These are phyloP conservation scores for Amphipoea oculea DNA, from an alignment of 2,888 invertebrate species.

Conservation along the genomic window DNA sequence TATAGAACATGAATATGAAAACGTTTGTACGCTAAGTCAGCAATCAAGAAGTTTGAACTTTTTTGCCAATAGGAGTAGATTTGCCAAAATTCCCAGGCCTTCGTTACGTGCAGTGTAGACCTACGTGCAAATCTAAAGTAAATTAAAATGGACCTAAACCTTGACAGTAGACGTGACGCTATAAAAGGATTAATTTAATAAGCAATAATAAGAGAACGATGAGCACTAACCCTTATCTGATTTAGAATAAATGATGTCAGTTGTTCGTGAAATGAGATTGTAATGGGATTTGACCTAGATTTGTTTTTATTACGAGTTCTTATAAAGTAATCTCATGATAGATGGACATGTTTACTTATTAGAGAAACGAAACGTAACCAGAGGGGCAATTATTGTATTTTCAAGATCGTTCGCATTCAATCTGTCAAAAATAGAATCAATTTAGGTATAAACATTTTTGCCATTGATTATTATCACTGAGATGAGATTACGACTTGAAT, in stretches of 20 bases:
- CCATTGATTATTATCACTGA: not conserved
- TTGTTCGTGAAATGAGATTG: conserved; percentile 18
- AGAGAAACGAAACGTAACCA: not conserved
- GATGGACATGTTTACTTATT: not conserved
- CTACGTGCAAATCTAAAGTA: conserved; percentile 18
- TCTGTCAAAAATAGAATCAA: not conserved
- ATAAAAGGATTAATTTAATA: conserved; percentile 35
- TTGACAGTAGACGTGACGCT: conserved; percentile 40
- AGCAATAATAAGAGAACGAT: conserved; percentile 27
- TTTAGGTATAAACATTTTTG: not conserved
- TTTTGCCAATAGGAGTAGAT: too few relatives aligned
- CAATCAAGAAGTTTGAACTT: too few relatives aligned
- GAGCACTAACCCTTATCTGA: conserved; percentile 29
- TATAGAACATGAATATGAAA: too few relatives aligned
- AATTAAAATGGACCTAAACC: conserved; percentile 23
- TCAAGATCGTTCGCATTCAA: not conserved
- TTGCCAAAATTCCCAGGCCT: conserved; percentile 10
- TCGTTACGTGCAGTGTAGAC: conserved; percentile 17
- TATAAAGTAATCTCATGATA: not conserved
- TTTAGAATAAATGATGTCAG: conserved; percentile 33
- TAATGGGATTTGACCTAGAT: conserved; percentile 31
- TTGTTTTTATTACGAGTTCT: conserved; percentile 16
- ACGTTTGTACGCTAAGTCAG: too few relatives aligned
- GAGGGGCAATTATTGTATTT: not conserved
- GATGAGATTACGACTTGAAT: not conserved